Evolutionary conservation across 2,888 invertebrate genomes (phyloP), one percentile per base, ranked within the genome.

Genomic region (Petrophora chlorosata): DNA sequence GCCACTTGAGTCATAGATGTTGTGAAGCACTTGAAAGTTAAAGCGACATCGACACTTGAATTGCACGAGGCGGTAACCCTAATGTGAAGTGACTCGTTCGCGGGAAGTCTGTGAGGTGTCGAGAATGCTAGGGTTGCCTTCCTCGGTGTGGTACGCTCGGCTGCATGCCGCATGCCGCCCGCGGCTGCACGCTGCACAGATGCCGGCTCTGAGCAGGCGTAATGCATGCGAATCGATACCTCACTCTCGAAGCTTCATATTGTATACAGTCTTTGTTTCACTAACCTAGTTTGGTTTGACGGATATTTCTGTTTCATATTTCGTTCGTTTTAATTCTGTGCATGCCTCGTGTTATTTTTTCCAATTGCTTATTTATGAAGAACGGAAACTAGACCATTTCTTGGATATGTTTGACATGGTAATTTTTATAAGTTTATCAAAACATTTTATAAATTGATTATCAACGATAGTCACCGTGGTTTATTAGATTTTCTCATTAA

Each of bases 171-270:
- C 26, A 22, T 28, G 25, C 42, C 74, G 5, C 29, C 29, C n/a
- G n/a, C n/a, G n/a, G n/a, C 14, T 15, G 29, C 74, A 63, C 76
- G 78, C 83, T 82, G 80, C 84, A 83, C 85, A 85, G 82, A 12
- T 23, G 25, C 56, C 46, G 63, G 56, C 51, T 58, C 61, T 57
- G 64, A 70, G 70, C 73, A 65, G 72, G 67, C 77, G 73, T 81
- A 84, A 81, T 88, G 85, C 88, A 88, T 77, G 71, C 76, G 82
- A 88, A 89, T 89, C 88, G 82, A 88, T 89, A 84, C 73, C 68
- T 63, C 64, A 64, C 77, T 73, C 73, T 74, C 74, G 70, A 77
- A 72, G 70, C 75, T 81, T 79, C 77, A 74, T 78, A 82, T 79
- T 82, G 82, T 76, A 74, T 78, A 82, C 79, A 82, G 82, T 85